Percentiles rank a stretch among this genome's conserved stretches.
Conservation (phyloP, 1,140 invertebrate genomes). For the Drosophila carrolli region DNA sequence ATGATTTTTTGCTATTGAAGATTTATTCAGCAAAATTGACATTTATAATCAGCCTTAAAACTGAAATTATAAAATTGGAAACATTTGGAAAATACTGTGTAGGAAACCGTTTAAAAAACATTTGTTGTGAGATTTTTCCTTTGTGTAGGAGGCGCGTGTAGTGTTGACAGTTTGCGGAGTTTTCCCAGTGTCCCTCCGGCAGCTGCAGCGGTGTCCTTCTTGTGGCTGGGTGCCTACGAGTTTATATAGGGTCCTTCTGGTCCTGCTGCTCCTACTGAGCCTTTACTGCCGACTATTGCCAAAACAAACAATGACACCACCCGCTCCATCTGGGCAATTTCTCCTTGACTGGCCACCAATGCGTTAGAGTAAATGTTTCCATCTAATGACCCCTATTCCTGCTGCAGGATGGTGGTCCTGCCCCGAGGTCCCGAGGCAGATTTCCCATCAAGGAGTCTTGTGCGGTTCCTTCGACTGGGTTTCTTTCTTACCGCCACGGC, state of each 20-base stretch:
- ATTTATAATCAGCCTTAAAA: too few relatives aligned
- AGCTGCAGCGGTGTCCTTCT: conserved; percentile 53
- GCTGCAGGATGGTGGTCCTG: conserved; percentile 49
- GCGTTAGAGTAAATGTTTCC: conserved; percentile 47
- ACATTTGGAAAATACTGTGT: too few relatives aligned
- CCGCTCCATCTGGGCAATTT: conserved; percentile 44
- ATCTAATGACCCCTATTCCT: conserved; percentile 73
- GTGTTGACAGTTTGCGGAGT: conserved; percentile 42
- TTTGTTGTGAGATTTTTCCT: background rate
- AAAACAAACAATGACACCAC: conserved; percentile 77
- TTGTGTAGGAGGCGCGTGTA: conserved; percentile 18
- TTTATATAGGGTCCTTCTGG: conserved; percentile 1
- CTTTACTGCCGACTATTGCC: conserved; percentile 23
- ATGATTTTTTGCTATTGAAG: too few relatives aligned
- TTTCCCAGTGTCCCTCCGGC: conserved; percentile 1
- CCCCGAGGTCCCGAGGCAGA: conserved; percentile 5
- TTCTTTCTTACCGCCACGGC: conserved; percentile 47
- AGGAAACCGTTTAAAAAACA: too few relatives aligned
- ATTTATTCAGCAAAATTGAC: too few relatives aligned
- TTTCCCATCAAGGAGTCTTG: conserved; percentile 55
- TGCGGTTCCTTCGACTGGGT: conserved; percentile 55
- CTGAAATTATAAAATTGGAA: too few relatives aligned
- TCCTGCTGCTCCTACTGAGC: conserved; percentile 1
- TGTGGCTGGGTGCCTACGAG: conserved; percentile 22
- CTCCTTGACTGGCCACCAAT: conserved; percentile 69